Conservation (phyloP, 2,888 invertebrate genomes). For the Melinopterus prodromus region DNA sequence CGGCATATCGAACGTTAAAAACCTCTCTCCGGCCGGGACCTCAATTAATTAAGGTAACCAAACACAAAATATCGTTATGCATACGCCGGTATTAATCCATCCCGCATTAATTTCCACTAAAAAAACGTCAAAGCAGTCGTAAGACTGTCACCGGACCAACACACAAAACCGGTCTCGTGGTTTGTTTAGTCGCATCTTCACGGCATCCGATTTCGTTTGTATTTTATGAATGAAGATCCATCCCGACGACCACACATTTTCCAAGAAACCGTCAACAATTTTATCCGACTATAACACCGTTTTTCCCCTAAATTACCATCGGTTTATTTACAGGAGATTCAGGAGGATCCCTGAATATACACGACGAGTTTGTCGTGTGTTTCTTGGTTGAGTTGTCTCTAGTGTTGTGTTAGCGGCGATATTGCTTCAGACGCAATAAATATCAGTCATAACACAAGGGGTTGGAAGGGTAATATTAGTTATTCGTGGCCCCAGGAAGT, state of each 20-base stretch:
- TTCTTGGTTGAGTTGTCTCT: neutral
- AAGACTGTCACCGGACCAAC: neutral
- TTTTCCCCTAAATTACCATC: neutral
- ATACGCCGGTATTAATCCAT: neutral
- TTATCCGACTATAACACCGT: neutral
- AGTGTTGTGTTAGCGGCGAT: neutral
- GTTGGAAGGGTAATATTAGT: slow-evolving; percentile 4
- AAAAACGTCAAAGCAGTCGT: neutral
- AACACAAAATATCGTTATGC: neutral
- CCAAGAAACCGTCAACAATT: neutral
- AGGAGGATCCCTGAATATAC: neutral
- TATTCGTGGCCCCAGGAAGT: neutral
- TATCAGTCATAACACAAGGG: slow-evolving; percentile 4
- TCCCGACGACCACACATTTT: neutral
- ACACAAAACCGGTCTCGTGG: neutral
- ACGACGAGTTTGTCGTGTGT: neutral
- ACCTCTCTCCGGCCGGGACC: neutral
- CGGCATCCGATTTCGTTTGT: neutral
- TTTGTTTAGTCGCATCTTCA: neutral
- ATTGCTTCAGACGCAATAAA: neutral
- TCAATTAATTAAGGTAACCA: slow-evolving; percentile 4
- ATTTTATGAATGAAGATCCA: neutral
- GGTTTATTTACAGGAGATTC: neutral
- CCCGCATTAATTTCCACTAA: neutral
- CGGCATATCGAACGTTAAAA: neutral